phyloP scores from a whole-genome alignment of 2,113 vertebrate species.

The Sinosuthora webbiana region DNA sequence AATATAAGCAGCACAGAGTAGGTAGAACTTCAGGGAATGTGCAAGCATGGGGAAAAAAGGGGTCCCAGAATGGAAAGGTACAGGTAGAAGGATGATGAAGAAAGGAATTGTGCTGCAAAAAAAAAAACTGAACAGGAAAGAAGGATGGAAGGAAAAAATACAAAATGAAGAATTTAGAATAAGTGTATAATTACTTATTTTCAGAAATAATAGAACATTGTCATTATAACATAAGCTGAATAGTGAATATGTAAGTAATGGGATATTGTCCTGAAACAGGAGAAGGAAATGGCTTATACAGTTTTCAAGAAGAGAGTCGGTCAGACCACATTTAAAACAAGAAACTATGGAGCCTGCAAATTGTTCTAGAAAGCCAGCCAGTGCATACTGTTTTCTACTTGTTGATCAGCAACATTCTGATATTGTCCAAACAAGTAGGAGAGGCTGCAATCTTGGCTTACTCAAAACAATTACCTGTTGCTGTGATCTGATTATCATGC shows the following conservation, averaged over 20 bases:
- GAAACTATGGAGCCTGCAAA: background rate
- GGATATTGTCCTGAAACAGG: background rate
- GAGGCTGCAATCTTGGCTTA: slow-evolving; percentile 42
- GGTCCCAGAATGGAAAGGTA: background rate
- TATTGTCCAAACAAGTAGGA: slow-evolving; percentile 56
- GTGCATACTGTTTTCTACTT: background rate
- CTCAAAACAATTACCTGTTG: slow-evolving; percentile 46
- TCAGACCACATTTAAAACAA: background rate
- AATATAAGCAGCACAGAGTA: background rate
- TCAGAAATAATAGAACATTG: background rate
- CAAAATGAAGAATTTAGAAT: background rate
- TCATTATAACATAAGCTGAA: background rate
- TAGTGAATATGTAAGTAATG: background rate
- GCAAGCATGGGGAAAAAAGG: background rate
- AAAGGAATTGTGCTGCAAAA: background rate
- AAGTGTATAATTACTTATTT: background rate
- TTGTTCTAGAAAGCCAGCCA: slow-evolving; percentile 5
- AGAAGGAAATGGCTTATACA: background rate
- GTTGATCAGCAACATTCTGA: slow-evolving; percentile 60
- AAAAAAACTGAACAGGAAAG: background rate
- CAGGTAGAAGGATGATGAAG: background rate
- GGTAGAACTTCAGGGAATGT: background rate
- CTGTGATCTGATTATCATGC: slow-evolving; percentile 55
- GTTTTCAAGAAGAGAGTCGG: background rate
- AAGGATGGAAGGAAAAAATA: background rate